Evolutionary conservation across 2,888 invertebrate genomes (phyloP).

Genomic region (Mayetiola destructor): DNA sequence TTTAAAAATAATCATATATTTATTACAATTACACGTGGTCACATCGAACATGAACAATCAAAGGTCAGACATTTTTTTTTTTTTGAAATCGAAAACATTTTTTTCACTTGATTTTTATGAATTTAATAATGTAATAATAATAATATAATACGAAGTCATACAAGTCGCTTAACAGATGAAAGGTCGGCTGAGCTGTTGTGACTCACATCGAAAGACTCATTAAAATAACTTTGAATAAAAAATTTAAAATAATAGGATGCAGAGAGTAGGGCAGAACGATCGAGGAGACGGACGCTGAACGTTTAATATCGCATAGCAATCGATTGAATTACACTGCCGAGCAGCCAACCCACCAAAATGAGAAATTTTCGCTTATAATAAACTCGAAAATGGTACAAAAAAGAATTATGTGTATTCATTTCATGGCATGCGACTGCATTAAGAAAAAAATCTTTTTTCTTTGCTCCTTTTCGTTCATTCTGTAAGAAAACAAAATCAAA

Average conservation of each 20-base stretch:
- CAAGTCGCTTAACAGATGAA: neutral
- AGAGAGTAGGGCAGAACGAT: no score
- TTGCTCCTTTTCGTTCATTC: no score
- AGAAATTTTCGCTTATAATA: neutral
- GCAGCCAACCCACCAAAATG: neutral
- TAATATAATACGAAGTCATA: slow-evolving; percentile 6
- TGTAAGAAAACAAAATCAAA: neutral
- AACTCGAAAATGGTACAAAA: neutral
- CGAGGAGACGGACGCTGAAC: no score
- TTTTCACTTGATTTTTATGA: no score
- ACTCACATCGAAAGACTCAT: slow-evolving; percentile 3
- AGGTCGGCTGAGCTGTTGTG: neutral
- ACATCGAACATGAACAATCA: no score
- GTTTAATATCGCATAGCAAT: neutral
- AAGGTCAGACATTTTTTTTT: no score
- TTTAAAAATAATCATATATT: no score
- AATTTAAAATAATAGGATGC: no score
- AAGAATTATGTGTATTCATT: slow-evolving; percentile 3
- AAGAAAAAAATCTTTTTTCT: neutral
- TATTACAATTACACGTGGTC: no score
- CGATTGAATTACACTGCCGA: neutral
- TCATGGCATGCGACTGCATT: neutral
- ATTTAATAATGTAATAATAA: no score
- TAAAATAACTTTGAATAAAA: slow-evolving; percentile 7
- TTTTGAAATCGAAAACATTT: no score